phyloP scores from a whole-genome alignment of 2,888 invertebrate genomes.

The Lepidochrysops patricia region DNA sequence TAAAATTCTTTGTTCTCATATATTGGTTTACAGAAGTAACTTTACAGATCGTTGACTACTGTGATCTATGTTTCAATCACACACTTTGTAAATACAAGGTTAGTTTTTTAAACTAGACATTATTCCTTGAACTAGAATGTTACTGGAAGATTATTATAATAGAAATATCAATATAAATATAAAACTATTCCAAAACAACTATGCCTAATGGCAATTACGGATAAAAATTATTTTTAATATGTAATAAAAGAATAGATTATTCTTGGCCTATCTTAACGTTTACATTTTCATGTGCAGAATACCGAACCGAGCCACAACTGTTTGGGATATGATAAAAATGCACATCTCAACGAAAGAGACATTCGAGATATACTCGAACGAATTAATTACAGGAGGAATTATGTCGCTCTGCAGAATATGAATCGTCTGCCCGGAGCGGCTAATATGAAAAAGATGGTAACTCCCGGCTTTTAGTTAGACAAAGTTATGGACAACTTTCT shows the following conservation, averaged over 20 bases:
- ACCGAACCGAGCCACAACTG: slow-evolving; percentile 42
- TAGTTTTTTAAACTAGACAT: slow-evolving; percentile 13
- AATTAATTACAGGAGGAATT: slow-evolving; percentile 54
- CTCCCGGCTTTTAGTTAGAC: slow-evolving; percentile 17
- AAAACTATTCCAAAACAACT: too few species aligned
- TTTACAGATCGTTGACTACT: slow-evolving; percentile 18
- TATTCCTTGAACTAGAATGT: background rate
- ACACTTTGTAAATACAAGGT: slow-evolving; percentile 24
- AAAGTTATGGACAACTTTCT: background rate
- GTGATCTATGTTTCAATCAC: slow-evolving; percentile 22
- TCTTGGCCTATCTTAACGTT: background rate
- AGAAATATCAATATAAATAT: background rate
- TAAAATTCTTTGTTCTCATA: slow-evolving; percentile 18
- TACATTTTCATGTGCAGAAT: slow-evolving; percentile 15
- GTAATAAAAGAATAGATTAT: too few species aligned
- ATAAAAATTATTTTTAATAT: too few species aligned
- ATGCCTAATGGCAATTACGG: too few species aligned
- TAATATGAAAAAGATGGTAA: slow-evolving; percentile 60
- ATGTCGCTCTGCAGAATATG: slow-evolving; percentile 46
- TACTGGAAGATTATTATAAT: background rate
- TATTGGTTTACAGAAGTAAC: slow-evolving; percentile 1
- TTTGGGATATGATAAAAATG: slow-evolving; percentile 37
- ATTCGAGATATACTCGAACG: slow-evolving; percentile 39
- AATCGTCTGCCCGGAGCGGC: slow-evolving; percentile 49
- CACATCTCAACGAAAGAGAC: slow-evolving; percentile 37